Evolutionary conservation across 2,888 invertebrate genomes (phyloP).

Genomic region (Calliscelio sp.): DNA sequence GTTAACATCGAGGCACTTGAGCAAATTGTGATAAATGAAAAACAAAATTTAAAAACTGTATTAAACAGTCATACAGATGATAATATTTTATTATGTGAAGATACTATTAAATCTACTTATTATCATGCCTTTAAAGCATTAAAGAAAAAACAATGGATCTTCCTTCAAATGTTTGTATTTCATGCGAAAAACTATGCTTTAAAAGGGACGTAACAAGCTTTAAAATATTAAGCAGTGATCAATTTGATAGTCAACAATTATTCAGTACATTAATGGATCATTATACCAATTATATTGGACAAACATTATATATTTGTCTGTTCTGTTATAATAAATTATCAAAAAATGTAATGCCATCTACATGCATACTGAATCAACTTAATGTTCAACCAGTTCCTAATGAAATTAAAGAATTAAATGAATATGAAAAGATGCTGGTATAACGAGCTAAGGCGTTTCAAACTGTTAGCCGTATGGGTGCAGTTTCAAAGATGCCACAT

Average conservation of each 20-base stretch:
- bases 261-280: too few species aligned
- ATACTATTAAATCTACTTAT: too few species aligned
- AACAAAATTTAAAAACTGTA: neutral
- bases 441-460: conserved; percentile 81
- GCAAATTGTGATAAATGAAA: neutral
- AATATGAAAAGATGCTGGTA: conserved; percentile 62
- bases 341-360: conserved; percentile 73
- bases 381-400: conserved; percentile 52
- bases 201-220: too few species aligned
- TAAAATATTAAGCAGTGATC: too few species aligned
- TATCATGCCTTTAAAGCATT: too few species aligned
- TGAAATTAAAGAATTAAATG: conserved; percentile 73
- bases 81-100: too few species aligned
- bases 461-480: conserved; percentile 77
- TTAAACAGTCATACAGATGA: neutral
- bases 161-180: too few species aligned
- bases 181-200: too few species aligned
- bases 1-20: too few species aligned
- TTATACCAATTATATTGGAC: too few species aligned
- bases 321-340: conserved; percentile 73
- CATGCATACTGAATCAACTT: conserved; percentile 76
- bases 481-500: conserved; percentile 78
- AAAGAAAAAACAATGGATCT: too few species aligned
- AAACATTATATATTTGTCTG: conserved; percentile 48
- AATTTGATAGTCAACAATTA: too few species aligned